Conservation (phyloP, 37 sponge, comb jelly and placozoan species). For the Eunapius fragilis region DNA sequence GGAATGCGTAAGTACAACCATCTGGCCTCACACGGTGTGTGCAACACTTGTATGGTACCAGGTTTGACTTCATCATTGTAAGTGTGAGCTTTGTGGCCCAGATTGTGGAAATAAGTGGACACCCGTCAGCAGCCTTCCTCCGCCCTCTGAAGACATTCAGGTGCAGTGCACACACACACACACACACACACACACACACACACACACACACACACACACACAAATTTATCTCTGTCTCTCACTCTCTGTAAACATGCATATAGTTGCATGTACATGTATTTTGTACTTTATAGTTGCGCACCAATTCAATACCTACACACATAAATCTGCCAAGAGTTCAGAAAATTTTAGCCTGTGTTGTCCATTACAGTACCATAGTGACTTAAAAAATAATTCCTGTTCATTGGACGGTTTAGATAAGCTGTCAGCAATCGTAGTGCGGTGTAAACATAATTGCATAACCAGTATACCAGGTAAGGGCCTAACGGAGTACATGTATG, state of each 20-base stretch:
- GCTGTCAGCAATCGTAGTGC: background rate
- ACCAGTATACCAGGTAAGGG: too few species aligned
- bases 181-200: background rate
- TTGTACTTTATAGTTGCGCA: too few species aligned
- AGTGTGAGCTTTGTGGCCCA: conserved; percentile 5
- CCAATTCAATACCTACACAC: too few species aligned
- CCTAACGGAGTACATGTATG: too few species aligned
- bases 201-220: background rate
- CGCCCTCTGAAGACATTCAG: background rate
- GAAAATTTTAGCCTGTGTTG: too few species aligned
- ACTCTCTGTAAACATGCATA: too few species aligned
- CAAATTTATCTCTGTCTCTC: too few species aligned
- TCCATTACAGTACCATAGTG: too few species aligned
- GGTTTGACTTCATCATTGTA: conserved; percentile 24
- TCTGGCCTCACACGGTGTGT: background rate
- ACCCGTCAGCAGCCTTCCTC: background rate
- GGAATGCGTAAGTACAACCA: conserved; percentile 67
- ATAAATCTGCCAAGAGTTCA: too few species aligned
- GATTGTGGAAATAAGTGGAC: background rate
- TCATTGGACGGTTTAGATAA: too few species aligned
- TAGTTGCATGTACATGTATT: too few species aligned
- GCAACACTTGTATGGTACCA: background rate
- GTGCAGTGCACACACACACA: background rate
- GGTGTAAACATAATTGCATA: background rate
- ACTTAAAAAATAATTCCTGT: too few species aligned